Evolutionary conservation across 2,113 vertebrate species (phyloP), one percentile per base, ranked within the genome.

Genomic region (Anser brachyrhynchus): DNA sequence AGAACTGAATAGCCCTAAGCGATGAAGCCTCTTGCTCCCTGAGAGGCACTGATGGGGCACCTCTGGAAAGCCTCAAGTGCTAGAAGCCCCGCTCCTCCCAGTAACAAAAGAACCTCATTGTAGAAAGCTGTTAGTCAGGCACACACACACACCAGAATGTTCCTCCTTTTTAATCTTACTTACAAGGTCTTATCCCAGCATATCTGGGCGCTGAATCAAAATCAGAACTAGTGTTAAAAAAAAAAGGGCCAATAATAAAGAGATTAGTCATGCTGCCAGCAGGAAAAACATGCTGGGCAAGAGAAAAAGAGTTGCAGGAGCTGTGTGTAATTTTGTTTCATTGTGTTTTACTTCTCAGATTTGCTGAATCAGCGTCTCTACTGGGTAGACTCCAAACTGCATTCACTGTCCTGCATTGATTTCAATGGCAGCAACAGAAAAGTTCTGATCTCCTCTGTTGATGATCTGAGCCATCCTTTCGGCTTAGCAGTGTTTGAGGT

Each of bases 381-480:
- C 96, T 99, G 99, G 99, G 99, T 99, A 61, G 99, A 99, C 97
- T 99, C 99, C 91, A 99, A 99, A 97, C 97, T 99, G 92, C 99
- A 99, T 97, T 98, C 99, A 37, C 98, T 99, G 78, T 99, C 99
- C 95, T 99, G 99, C 81, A 98, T 99, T 90, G 99, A 99, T 97
- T 98, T 99, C 95, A 99, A 96, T 2, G 99, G 99, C 35, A 98
- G 98, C 97, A 99, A 99, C 97, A 98, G 99, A 73, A 99, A 99
- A 97, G 98, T 98, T 94, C 98, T 99, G 52, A 98, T 99, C 67
- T 99, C 98, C 23, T 99, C 99, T 67, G 96, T 97, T 31, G 98
- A 99, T 25, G 97, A 99, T 87, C 98, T 99, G 95, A 99, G 99
- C 91, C 99, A 99, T 92, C 99, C 99, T 11, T 99, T 99, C 15